Percentiles rank a stretch among this genome's conserved stretches.
Conservation (phyloP, 2,888 invertebrate genomes). For the Microplitis deprimator region DNA sequence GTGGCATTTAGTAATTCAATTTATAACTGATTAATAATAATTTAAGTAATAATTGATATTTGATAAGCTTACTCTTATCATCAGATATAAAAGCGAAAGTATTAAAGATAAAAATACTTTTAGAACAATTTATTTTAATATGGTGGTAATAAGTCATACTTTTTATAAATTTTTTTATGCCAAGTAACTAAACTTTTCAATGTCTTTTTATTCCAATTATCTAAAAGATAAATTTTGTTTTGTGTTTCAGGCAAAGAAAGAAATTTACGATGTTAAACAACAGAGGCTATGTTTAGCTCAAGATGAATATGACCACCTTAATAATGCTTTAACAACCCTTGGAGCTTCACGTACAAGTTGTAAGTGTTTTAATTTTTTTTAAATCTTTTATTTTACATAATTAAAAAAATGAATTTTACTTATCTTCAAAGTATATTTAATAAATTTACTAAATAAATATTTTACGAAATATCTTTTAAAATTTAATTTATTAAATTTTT, state of each 20-base stretch:
- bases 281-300: conserved; percentile 93
- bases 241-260: conserved; percentile 88
- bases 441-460: neutral
- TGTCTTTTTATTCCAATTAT: neutral
- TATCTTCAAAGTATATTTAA: neutral
- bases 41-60: too few relatives aligned
- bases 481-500: neutral
- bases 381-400: neutral
- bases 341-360: conserved; percentile 92
- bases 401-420: neutral
- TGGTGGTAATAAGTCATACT: too few relatives aligned
- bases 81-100: too few relatives aligned
- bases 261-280: conserved; percentile 96
- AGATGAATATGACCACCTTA: conserved; percentile 95
- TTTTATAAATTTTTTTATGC: too few relatives aligned
- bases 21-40: too few relatives aligned
- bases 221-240: conserved; percentile 30
- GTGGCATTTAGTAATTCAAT: too few relatives aligned
- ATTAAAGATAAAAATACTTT: too few relatives aligned
- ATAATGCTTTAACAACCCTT: conserved; percentile 86
- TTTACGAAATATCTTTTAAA: neutral
- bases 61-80: too few relatives aligned
- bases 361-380: conserved; percentile 75
- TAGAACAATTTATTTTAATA: too few relatives aligned
- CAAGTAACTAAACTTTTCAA: too few relatives aligned